Percentiles rank a stretch among this genome's conserved stretches.
Conservation (phyloP, 2,113 vertebrate species). For the Genyomyrus donnyi region DNA sequence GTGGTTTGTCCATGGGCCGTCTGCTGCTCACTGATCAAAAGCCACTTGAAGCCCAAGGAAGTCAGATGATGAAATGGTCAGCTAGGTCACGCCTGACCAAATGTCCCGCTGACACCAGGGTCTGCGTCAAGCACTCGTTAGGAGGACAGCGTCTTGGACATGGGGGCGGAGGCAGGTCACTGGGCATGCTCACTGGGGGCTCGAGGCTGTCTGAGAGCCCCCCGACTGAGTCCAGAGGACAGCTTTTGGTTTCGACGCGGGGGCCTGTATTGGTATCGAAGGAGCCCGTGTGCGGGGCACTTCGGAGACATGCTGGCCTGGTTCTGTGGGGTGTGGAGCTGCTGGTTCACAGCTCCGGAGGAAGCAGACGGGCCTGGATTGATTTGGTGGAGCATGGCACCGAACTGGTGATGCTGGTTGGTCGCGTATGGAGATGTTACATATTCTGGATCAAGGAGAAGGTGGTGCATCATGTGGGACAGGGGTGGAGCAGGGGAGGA, state of each 20-base stretch:
- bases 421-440: not conserved
- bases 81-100: not conserved
- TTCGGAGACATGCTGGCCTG: not conserved
- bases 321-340: not conserved
- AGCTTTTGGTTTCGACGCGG: not conserved
- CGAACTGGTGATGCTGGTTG: not conserved
- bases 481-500: not conserved
- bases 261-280: not conserved
- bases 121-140: not conserved
- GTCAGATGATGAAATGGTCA: conserved; percentile 1
- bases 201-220: not conserved
- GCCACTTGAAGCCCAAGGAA: conserved; percentile 2
- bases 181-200: not conserved
- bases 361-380: not conserved
- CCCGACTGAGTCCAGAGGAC: not conserved
- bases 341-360: not conserved
- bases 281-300: not conserved
- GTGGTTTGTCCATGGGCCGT: not conserved
- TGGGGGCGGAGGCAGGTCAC: not conserved
- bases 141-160: not conserved
- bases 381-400: not conserved
- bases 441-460: not conserved
- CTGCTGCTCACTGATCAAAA: conserved; percentile 32
- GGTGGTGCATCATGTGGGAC: not conserved
- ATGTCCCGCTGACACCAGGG: not conserved